Percentiles rank a stretch among this genome's conserved stretches.
These are phyloP conservation scores for Phataginus tricuspis DNA, from an alignment of 2,797 vertebrate genomes.

Conservation along the genomic window DNA sequence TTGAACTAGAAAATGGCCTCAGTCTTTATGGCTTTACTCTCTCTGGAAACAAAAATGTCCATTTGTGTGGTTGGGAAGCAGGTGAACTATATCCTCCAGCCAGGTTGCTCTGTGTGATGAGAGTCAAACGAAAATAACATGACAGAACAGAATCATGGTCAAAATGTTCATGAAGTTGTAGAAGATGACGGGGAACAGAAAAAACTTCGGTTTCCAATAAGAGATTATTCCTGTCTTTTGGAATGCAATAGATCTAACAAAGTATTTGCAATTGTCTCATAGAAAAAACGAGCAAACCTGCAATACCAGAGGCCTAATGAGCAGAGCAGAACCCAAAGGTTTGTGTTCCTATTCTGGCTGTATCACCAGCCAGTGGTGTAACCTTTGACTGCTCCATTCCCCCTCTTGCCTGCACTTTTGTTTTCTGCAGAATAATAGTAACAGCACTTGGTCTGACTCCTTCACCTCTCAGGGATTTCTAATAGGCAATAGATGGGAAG, in stretches of 20 bases:
- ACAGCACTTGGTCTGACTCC: neutral
- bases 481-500: neutral
- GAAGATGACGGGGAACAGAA: neutral
- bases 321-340: neutral
- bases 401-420: neutral
- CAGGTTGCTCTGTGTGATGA: neutral
- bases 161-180: conserved; percentile 4
- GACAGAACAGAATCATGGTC: neutral
- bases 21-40: neutral
- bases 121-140: neutral
- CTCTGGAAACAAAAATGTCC: neutral
- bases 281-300: neutral
- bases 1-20: neutral
- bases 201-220: neutral
- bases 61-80: neutral
- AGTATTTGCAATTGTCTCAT: neutral
- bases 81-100: neutral
- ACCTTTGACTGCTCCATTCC: neutral
- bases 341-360: neutral
- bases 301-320: neutral
- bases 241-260: neutral
- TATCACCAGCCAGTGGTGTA: neutral
- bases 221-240: neutral
- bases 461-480: neutral
- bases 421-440: neutral